Evolutionary conservation across 2,888 invertebrate genomes (phyloP), one percentile per base, ranked within the genome.

Genomic region (Luperina nickerlii): DNA sequence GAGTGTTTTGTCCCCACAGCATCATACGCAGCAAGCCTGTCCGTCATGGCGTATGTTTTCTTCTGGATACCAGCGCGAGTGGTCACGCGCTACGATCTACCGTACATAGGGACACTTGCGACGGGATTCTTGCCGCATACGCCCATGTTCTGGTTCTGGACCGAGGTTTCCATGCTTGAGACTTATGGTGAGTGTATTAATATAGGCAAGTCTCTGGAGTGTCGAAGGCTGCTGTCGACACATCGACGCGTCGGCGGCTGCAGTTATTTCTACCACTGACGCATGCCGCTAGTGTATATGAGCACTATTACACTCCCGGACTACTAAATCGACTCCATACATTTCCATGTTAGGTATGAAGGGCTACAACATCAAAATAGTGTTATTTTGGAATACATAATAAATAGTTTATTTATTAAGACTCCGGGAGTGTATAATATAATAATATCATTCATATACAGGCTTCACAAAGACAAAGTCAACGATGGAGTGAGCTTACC

Each of bases 11-110:
- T 38, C 13, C 11, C 89, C 92, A 57, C 94, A 89, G 87, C 90
- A 96, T 11, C 97, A 98, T 48, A 95, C 98, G 74, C 96, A 96
- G 97, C 98, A 32, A 95, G 97, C 0, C 97, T 98, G 89, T 97
- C 97, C 0, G 85, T 84, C 84, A 98, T 98, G 91, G 94, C 97
- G 18, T 94, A 98, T 84, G 97, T 85, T 0, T 6, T 69, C 0
- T 38, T 83, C 8, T 86, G 79, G 79, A 11, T 84, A n/a, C 93
- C 94, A 1, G 42, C 85, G 8, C 74, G 74, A 0, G 0, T 89
- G 24, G 1, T 92, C 54, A 1, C 20, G 8, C 63, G 42, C 0
- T 60, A 74, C 1, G 13, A 20, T 0, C 2, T 81, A 32, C 80
- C 87, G 3, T 66, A 83, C 9, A 51, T 77, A 20, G 15, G 75